Evolutionary conservation across 2,113 vertebrate genomes (phyloP).

Genomic region (Castor canadensis): DNA sequence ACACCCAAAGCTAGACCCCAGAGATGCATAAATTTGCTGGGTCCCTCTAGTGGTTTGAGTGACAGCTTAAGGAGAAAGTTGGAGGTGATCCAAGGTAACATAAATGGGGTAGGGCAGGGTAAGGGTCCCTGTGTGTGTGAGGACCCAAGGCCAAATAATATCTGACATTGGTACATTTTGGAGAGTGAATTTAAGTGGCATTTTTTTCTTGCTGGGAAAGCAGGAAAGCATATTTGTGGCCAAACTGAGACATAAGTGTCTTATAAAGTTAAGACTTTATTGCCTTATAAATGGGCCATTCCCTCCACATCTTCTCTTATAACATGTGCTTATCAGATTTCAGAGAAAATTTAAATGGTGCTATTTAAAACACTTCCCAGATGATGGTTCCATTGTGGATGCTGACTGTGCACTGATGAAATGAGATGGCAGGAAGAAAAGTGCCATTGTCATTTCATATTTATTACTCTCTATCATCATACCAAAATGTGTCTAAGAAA

Average conservation of each 20-base stretch:
- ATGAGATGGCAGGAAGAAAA: constrained; percentile 35
- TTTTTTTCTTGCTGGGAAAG: background rate
- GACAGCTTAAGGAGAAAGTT: background rate
- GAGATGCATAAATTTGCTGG: background rate
- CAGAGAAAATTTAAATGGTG: constrained; percentile 45
- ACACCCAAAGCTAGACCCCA: background rate
- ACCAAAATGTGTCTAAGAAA: constrained; percentile 42
- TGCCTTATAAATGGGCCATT: constrained; percentile 6
- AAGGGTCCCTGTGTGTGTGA: too few species aligned
- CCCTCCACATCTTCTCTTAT: constrained; percentile 3
- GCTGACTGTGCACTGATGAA: constrained; percentile 22
- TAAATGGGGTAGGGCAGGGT: background rate
- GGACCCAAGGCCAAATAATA: background rate
- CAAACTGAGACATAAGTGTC: background rate
- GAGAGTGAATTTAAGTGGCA: background rate
- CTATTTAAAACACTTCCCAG: constrained; percentile 16
- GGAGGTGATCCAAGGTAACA: background rate
- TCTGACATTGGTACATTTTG: background rate
- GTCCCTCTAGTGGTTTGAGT: background rate
- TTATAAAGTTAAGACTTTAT: background rate
- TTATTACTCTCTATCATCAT: constrained; percentile 3
- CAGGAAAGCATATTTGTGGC: background rate
- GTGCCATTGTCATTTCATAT: background rate
- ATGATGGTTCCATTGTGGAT: background rate
- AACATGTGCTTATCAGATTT: background rate